Evolutionary conservation across 2,113 vertebrate genomes (phyloP), one percentile per base, ranked within the genome.

Genomic region (Spheniscus mendiculus): DNA sequence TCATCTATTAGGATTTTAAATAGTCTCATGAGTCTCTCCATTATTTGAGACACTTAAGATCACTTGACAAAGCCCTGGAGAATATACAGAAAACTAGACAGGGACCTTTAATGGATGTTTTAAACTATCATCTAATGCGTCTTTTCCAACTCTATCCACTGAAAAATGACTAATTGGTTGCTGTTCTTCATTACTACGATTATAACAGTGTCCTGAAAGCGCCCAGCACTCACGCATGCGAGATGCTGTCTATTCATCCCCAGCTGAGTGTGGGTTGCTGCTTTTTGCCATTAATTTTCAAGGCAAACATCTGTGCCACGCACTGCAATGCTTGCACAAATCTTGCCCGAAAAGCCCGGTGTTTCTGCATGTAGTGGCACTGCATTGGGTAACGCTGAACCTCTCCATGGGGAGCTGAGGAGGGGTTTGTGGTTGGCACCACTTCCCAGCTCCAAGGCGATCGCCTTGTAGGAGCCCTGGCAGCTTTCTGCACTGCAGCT

Each of bases 11-110:
- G 74, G 84, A 70, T 97, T 96, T 97, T 89, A 95, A 96, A 89
- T 85, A 89, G 70, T 93, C 93, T 96, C 95, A 70, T 22, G 94
- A 85, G 83, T 29, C 89, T 76, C 6, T 27, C 49, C 73, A 91
- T 96, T 97, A 96, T 96, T 94, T 90, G 78, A 97, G 81, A 96
- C 91, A 91, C 87, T 95, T 94, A 83, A 91, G 87, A 92, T 91
- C 58, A 58, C 87, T 93, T 95, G 95, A 95, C 81, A 93, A 94
- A 96, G 62, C 93, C 91, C 74, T 45, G 70, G 95, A 91, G 91
- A 95, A 96, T 87, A 65, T n/a, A 87, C 70, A 85, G 95, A 96
- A 82, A 83, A 45, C 81, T 38, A 94, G 89, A 90, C 95, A 95
- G 74, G 78, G 81, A 76, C 70, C 45, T 91, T 87, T 96, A 94